Percentiles rank a stretch among this genome's conserved stretches.
These are phyloP conservation scores for Microcebus tavaratra DNA, from an alignment of 2,113 vertebrate genomes.

Conservation along the genomic window DNA sequence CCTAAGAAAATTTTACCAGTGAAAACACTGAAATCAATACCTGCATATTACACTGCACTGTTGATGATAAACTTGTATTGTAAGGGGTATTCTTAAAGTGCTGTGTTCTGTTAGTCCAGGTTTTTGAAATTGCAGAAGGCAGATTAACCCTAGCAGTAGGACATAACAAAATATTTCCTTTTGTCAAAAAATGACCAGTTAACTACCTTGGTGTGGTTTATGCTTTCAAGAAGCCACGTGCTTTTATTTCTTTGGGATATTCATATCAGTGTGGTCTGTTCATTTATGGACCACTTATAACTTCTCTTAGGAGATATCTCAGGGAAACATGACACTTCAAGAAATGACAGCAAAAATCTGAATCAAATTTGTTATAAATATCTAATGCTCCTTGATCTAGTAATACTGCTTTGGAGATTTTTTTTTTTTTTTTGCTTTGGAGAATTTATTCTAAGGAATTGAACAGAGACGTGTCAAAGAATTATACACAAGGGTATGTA, in stretches of 20 bases:
- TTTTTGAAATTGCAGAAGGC: constrained; percentile 27
- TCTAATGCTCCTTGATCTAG: constrained; percentile 44
- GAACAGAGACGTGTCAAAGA: constrained; percentile 37
- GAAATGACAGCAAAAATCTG: constrained; percentile 48
- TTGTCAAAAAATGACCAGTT: neutral
- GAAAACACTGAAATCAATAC: neutral
- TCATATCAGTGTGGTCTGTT: neutral
- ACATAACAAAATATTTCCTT: neutral
- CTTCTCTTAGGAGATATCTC: constrained; percentile 18
- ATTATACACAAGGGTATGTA: constrained; percentile 20
- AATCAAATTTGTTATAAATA: constrained; percentile 48
- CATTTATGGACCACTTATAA: constrained; percentile 28
- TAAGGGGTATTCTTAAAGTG: constrained; percentile 8
- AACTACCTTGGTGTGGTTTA: neutral
- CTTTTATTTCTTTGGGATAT: constrained; percentile 46
- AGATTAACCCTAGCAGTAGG: neutral
- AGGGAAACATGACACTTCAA: constrained; percentile 18
- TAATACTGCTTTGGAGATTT: constrained; percentile 45
- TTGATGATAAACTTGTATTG: neutral
- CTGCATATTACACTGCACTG: neutral
- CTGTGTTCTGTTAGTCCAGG: constrained; percentile 6
- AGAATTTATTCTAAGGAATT: constrained; percentile 37
- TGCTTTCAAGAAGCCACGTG: constrained; percentile 35
- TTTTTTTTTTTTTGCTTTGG: neutral
- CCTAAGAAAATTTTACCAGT: constrained; percentile 24